These are phyloP conservation scores for Hipposideros armiger DNA, from an alignment of 2,113 vertebrate species.

Conservation along the genomic window DNA sequence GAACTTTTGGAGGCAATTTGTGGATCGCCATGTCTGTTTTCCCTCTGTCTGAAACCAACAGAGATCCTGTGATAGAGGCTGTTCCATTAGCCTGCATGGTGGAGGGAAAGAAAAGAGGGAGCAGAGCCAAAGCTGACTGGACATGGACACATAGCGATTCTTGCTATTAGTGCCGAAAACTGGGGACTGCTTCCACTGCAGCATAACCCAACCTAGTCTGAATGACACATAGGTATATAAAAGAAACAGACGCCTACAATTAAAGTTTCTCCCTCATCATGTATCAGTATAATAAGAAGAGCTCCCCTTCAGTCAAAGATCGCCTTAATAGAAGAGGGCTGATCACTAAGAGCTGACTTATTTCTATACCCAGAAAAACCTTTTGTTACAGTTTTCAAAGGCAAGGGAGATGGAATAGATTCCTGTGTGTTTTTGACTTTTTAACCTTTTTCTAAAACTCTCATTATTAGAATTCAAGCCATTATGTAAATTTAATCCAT, in stretches of 20 bases:
- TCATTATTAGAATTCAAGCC: background rate
- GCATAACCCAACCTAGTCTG: background rate
- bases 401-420: background rate
- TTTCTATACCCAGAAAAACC: background rate
- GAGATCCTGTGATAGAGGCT: background rate
- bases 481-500: slow-evolving; percentile 27
- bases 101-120: background rate
- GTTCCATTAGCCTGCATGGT: background rate
- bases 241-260: background rate
- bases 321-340: background rate
- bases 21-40: background rate
- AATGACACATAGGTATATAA: background rate
- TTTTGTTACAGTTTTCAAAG: background rate
- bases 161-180: background rate
- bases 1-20: background rate
- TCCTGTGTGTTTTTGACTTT: slow-evolving; percentile 39
- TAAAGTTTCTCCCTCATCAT: background rate
- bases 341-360: background rate
- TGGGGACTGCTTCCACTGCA: background rate
- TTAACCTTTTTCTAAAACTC: slow-evolving; percentile 52
- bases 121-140: background rate
- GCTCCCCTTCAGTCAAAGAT: background rate
- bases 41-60: background rate
- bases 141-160: background rate
- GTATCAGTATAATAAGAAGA: background rate